Conservation (phyloP, 37 sponge, comb jelly and placozoan genomes). For the Oopsacas minuta region DNA sequence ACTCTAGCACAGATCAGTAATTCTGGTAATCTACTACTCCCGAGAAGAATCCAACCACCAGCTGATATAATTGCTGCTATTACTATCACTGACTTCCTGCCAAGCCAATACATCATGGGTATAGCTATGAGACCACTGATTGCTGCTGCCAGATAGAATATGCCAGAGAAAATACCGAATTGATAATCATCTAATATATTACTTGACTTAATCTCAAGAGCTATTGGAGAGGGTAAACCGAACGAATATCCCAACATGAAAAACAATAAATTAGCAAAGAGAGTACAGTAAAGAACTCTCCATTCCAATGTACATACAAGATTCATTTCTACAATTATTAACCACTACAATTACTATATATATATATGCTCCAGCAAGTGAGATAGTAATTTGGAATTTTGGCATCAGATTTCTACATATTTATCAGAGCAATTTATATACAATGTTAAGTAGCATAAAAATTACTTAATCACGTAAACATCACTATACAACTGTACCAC, state of each 20-base stretch:
- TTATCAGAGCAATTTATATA: no score
- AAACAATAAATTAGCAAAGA: not conserved
- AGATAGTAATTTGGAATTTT: no score
- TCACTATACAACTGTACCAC: no score
- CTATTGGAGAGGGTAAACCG: constrained; percentile 9
- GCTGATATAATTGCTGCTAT: not conserved
- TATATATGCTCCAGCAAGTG: no score
- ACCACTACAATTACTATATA: no score
- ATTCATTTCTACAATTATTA: not conserved
- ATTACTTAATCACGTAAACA: no score
- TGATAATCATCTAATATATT: not conserved
- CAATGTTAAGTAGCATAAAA: no score
- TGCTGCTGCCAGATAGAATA: constrained; percentile 3
- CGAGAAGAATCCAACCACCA: not conserved
- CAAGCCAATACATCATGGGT: not conserved
- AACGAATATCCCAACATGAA: not conserved
- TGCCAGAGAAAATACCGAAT: not conserved
- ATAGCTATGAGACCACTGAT: not conserved
- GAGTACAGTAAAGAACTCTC: constrained; percentile 13
- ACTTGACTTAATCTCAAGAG: not conserved
- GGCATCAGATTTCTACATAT: no score
- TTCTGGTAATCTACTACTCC: not conserved
- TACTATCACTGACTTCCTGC: not conserved
- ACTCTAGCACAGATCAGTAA: not conserved
- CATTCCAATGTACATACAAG: not conserved